Conservation (phyloP, 2,797 vertebrate species). For the Glyptemys insculpta region DNA sequence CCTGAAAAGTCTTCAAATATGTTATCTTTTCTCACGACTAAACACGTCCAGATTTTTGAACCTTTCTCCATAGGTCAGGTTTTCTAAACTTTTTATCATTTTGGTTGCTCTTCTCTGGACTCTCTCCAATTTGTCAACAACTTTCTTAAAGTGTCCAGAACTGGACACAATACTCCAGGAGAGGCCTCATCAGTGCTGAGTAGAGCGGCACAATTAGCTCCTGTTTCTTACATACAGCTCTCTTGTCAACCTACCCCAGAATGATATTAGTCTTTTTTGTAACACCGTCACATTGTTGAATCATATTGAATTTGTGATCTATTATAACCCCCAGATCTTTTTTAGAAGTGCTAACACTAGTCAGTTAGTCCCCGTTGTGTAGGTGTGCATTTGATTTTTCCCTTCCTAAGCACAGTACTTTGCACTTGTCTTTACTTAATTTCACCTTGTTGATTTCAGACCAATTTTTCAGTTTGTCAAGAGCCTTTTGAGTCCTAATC, state of each 20-base stretch:
- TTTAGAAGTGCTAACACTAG: not conserved
- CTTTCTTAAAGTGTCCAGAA: not conserved
- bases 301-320: not conserved
- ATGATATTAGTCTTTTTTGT: not conserved
- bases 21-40: not conserved
- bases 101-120: not conserved
- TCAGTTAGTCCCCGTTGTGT: not conserved
- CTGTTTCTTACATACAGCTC: not conserved
- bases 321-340: not conserved
- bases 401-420: not conserved
- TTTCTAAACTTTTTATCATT: not conserved
- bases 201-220: not conserved
- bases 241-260: not conserved
- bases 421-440: not conserved
- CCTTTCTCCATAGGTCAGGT: not conserved
- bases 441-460: not conserved
- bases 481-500: not conserved
- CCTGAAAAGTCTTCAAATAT: not conserved
- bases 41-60: not conserved
- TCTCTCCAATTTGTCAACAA: not conserved
- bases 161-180: not conserved
- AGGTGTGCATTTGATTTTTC: not conserved
- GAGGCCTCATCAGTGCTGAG: not conserved
- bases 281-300: not conserved
- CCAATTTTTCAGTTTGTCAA: not conserved